Base-by-base conservation (phyloP, 2,888 invertebrate species). In the Phymatocera aterrima region DNA sequence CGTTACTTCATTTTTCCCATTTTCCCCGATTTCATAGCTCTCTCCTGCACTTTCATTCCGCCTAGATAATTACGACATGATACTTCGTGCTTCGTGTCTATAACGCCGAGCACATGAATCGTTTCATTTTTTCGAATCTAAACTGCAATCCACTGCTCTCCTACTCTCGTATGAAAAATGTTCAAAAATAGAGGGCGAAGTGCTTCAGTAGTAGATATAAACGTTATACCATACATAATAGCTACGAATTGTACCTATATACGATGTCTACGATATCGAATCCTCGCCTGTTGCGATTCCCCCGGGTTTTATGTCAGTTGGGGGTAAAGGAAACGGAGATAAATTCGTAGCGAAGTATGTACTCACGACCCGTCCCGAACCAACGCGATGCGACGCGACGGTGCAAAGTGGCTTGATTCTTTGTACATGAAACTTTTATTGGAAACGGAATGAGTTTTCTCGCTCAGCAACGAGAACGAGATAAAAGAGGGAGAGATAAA, bases 381-480 rank as follows among this genome's bases (percentile, higher is more conserved):
- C 21, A 21, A 57, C 12, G 28, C 24, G 24, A 10, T 51, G 24
- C 18, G 28, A 15, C 21, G 15, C 15, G 28, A 57, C 28, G 57
- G 34, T 8, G 12, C 15, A 46, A 68, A 68, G 68, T 68, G 68
- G 21, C 43, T 68, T 68, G 68, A 68, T 68, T 68, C 28, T 68
- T 68, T 43, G 68, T 31, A 68, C n/a, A n/a, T 68, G 43, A 68
- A 68, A 68, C 68, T 68, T 68, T 46, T 46, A 68, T 68, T 68
- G 68, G 46, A 68, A 68, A 68, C 68, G 68, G 68, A 68, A 68
- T 68, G 68, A 68, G 68, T 68, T 68, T 68, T 21, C 46, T 28
- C 24, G 68, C 34, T 64, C 10, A 21, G 24, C 5, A 21, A 24
- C 28, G 15, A n/a, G 10, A 3, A n/a, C 40, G 65, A 10, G 43